Conservation (phyloP, 2,888 invertebrate species). For the Acleris emargana region DNA sequence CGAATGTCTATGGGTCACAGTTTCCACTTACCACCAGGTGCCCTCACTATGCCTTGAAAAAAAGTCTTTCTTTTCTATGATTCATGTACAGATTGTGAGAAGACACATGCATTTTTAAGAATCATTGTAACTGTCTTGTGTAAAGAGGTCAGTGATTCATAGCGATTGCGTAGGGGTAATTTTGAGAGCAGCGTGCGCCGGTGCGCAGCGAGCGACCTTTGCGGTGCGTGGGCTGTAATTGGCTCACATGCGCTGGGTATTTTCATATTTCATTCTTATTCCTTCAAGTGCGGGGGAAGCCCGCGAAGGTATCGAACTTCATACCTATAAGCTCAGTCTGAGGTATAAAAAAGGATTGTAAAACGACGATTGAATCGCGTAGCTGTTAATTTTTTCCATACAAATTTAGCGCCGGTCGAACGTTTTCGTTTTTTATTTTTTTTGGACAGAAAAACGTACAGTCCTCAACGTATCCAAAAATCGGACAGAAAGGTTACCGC, state of each 20-base stretch:
- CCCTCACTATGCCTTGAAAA: too few species aligned
- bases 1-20: too few species aligned
- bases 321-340: background rate
- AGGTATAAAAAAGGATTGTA: background rate
- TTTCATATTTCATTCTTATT: constrained; percentile 4
- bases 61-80: too few species aligned
- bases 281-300: constrained; percentile 11
- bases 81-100: background rate
- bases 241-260: constrained; percentile 15
- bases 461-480: too few species aligned
- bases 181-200: constrained; percentile 6
- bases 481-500: too few species aligned
- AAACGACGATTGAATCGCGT: too few species aligned
- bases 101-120: background rate
- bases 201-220: constrained; percentile 17
- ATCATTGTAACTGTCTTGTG: background rate
- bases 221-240: constrained; percentile 27
- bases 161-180: constrained; percentile 16
- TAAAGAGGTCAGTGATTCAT: constrained; percentile 19
- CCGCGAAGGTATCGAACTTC: background rate
- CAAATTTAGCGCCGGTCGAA: too few species aligned
- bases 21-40: too few species aligned
- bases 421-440: too few species aligned
- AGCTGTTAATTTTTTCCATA: too few species aligned
- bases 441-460: too few species aligned